A percentile compares a stretch with the other conserved stretches of the same genome.
Conservation (phyloP, 2,888 invertebrate species). For the Drosophila cyrtoloma region DNA sequence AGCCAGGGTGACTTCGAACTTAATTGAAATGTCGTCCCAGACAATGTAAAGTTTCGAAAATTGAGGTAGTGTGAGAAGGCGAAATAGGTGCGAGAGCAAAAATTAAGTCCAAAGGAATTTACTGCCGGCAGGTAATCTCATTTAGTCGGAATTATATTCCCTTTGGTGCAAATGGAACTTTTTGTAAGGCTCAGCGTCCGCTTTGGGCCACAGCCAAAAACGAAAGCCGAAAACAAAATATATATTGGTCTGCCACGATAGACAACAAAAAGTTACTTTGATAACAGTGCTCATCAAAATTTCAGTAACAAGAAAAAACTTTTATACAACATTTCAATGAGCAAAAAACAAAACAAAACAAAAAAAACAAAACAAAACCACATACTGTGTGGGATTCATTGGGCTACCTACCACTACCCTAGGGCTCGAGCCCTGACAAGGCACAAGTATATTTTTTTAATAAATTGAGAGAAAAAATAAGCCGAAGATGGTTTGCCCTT, state of each 20-base stretch:
- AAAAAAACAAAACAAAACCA: slow-evolving; percentile 17
- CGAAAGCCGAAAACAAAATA: slow-evolving; percentile 12
- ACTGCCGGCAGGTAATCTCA: slow-evolving; percentile 75
- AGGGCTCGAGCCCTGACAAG: slow-evolving; percentile 5
- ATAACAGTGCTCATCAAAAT: slow-evolving; percentile 75
- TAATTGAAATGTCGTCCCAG: slow-evolving; percentile 72
- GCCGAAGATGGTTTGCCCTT: slow-evolving; percentile 15
- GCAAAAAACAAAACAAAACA: not conserved
- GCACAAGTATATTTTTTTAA: slow-evolving; percentile 19
- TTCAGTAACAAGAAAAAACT: slow-evolving; percentile 77
- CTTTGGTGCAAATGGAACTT: slow-evolving; percentile 60
- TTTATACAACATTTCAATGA: slow-evolving; percentile 62
- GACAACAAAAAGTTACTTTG: slow-evolving; percentile 56
- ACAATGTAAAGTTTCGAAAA: slow-evolving; percentile 63
- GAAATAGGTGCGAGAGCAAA: slow-evolving; percentile 62
- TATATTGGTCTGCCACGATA: slow-evolving; percentile 24
- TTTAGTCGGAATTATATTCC: slow-evolving; percentile 67
- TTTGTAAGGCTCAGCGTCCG: slow-evolving; percentile 22
- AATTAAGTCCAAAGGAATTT: slow-evolving; percentile 67
- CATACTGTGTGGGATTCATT: slow-evolving; percentile 37
- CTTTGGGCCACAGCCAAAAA: slow-evolving; percentile 2
- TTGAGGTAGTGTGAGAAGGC: slow-evolving; percentile 3
- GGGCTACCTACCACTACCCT: not conserved
- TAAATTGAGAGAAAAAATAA: not conserved
- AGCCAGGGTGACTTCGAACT: slow-evolving; percentile 44